phyloP scores from a whole-genome alignment of 2,888 invertebrate species.

The Polia nebulosa region DNA sequence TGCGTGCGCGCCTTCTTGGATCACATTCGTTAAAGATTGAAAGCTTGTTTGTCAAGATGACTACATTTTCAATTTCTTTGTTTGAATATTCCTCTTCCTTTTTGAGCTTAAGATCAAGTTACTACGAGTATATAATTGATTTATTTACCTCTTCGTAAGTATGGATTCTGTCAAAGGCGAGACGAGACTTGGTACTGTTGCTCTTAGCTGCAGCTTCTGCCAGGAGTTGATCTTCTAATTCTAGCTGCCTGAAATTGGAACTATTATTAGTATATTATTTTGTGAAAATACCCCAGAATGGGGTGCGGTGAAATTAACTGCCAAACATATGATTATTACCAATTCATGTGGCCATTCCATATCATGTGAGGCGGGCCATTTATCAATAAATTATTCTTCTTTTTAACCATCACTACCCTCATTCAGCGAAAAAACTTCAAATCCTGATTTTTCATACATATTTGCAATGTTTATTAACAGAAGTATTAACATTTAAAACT shows the following conservation, averaged over 20 bases:
- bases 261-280: neutral
- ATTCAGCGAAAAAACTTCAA: neutral
- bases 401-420: neutral
- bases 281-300: no score
- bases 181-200: slow-evolving; percentile 67
- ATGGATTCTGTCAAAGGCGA: slow-evolving; percentile 75
- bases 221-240: slow-evolving; percentile 76
- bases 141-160: slow-evolving; percentile 77
- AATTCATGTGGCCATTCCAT: no score
- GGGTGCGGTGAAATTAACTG: no score
- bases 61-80: no score
- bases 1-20: no score
- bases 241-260: slow-evolving; percentile 69
- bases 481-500: slow-evolving; percentile 57
- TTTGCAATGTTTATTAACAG: neutral
- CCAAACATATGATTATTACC: neutral
- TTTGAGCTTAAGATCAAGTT: no score
- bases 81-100: neutral
- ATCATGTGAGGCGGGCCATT: neutral
- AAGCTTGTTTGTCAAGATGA: no score
- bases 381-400: neutral
- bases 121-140: no score
- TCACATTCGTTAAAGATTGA: no score
- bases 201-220: slow-evolving; percentile 68
- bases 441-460: neutral